Evolutionary conservation across 2,888 invertebrate species (phyloP).

Genomic region (Lithophane semibrunnea): DNA sequence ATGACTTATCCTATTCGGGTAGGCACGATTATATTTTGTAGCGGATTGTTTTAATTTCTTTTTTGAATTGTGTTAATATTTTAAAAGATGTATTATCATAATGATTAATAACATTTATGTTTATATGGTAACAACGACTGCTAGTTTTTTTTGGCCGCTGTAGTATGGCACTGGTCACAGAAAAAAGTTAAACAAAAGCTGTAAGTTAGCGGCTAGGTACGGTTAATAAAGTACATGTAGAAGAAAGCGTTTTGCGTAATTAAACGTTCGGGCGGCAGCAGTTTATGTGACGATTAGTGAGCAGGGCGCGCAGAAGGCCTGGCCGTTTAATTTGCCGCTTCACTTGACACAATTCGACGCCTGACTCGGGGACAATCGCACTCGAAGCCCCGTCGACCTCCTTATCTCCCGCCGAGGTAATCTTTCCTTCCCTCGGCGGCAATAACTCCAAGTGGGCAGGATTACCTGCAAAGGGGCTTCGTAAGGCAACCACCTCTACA

Average conservation of each 20-base stretch:
- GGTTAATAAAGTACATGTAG: constrained; percentile 69
- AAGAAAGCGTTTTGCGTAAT: constrained; percentile 86
- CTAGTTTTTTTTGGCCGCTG: not conserved
- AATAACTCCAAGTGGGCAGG: constrained; percentile 91
- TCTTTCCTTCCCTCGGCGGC: constrained; percentile 90
- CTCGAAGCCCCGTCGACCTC: constrained; percentile 90
- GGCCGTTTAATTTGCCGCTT: constrained; percentile 91
- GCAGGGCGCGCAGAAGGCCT: constrained; percentile 88
- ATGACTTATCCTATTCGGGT: constrained; percentile 19
- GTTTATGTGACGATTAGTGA: constrained; percentile 90
- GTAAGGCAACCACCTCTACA: constrained; percentile 88
- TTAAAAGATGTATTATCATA: not conserved
- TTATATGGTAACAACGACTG: not conserved
- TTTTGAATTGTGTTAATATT: not conserved
- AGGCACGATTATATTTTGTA: not conserved
- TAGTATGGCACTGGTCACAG: not conserved
- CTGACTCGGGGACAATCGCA: constrained; percentile 91
- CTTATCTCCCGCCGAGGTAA: constrained; percentile 90
- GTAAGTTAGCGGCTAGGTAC: constrained; percentile 53
- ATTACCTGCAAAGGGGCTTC: constrained; percentile 90
- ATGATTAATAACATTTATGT: not conserved
- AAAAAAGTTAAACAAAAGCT: constrained; percentile 23
- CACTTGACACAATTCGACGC: constrained; percentile 91
- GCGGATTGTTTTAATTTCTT: not conserved
- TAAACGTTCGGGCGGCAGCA: constrained; percentile 86